Evolutionary conservation across 2,888 invertebrate genomes (phyloP), one percentile per base, ranked within the genome.

Genomic region (Chymomyza caudatula): DNA sequence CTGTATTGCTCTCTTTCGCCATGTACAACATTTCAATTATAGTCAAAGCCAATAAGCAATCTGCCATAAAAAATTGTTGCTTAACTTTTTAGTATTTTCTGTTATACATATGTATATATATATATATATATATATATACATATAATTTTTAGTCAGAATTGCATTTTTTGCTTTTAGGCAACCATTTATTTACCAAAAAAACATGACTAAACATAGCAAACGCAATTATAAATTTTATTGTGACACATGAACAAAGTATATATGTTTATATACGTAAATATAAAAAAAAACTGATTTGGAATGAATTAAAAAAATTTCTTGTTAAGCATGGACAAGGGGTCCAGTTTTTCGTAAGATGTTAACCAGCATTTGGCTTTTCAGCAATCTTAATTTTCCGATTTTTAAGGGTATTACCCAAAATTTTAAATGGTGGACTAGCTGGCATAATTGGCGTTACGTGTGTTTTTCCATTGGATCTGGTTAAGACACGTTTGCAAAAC

Each of bases 381-480:
- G 25, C 25, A 25, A 5, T 25, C 11, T 11, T 37, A 4, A 37
- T 37, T 17, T 15, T 8, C n/a, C 2, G 44, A 13, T 15, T 17
- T 15, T 4, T 47, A 6, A 37, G 29, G 2, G 11, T 37, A 56
- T 75, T 97, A 51, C 98, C 98, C 64, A 98, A 98, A 92, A 94
- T 98, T 69, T 92, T 98, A 75, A 98, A 98, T 92, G 98, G 98
- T 71, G 97, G 98, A 49, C 96, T 98, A 74, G 98, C 98, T 1
- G 98, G 98, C 42, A 95, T 99, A 67, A 96, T 99, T 82, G 98
- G 98, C 13, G 98, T 98, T 17, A 95, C 96, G 0, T 96, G 97
- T 88, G 98, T 98, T 42, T 99, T 98, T 88, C 98, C 98, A 0
- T 91, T 99, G 83, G 98, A 99, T 91, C 92, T 99, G 80, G 98